A percentile compares a stretch with the other conserved stretches of the same genome.
Conservation (phyloP, 2,113 vertebrate genomes). For the Harpagus bidentatus region DNA sequence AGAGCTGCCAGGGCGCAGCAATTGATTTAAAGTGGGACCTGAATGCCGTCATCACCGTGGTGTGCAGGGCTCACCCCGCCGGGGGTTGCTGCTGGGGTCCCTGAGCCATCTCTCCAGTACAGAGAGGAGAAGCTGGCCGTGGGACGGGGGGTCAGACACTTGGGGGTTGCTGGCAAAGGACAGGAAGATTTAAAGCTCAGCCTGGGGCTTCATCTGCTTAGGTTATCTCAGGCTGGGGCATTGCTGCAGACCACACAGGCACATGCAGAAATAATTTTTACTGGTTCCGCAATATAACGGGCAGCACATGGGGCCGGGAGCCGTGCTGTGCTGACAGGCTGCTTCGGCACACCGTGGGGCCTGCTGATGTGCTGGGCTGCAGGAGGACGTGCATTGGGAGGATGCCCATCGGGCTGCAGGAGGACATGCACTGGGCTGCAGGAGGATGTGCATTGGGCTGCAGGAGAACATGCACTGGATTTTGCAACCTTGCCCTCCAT, state of each 20-base stretch:
- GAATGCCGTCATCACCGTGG: neutral
- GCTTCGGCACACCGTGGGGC: neutral
- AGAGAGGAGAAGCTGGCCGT: fast-evolving
- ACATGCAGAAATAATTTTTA: neutral
- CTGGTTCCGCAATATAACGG: neutral
- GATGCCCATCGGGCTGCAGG: neutral
- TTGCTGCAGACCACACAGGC: constrained; percentile 44
- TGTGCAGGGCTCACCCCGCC: neutral
- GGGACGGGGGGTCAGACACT: neutral
- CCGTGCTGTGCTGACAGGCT: neutral
- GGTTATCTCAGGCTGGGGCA: neutral
- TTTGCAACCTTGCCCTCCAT: neutral
- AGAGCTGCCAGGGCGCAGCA: constrained; percentile 29
- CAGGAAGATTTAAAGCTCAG: neutral
- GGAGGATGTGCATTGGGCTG: fast-evolving
- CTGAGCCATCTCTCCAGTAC: fast-evolving
- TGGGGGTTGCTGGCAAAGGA: neutral
- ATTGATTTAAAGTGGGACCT: neutral
- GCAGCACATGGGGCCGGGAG: neutral
- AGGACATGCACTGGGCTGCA: neutral
- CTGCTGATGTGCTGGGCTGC: neutral
- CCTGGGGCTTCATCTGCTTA: neutral
- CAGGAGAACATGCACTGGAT: neutral
- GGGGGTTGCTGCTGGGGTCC: neutral
- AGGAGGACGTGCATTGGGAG: too few species aligned